Base-by-base conservation (phyloP, 1,140 invertebrate species). In the Drosophila sproati region DNA sequence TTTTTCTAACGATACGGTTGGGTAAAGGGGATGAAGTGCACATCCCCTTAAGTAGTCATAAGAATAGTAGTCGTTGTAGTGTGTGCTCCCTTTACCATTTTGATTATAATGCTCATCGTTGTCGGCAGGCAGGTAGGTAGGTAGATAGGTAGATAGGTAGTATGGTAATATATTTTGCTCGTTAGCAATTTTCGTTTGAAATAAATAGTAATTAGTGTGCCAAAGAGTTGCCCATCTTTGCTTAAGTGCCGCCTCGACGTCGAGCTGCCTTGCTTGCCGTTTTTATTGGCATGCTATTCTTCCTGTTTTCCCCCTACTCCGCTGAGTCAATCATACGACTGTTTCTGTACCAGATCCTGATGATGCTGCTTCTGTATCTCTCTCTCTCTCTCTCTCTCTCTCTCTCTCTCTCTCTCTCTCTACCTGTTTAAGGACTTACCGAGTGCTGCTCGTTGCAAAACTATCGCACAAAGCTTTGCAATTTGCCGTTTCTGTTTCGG, bases 151-250 rank as follows among this genome's bases (percentile, higher is more conserved):
- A 20, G 20, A 20, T 20, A 20, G 20, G n/a, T 59, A 28, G 50
- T 78, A 82, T 77, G 85, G 77, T 83, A 88, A 88, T 88, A 88
- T 88, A 80, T 88, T 89, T 71, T 80, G 80, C 85, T 88, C 85
- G 85, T 88, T 89, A 88, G 86, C 85, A 89, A 88, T 88, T 89
- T 89, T 88, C 78, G 80, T 88, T 89, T 81, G 77, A 88, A 88
- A 88, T 88, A 89, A 89, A 88, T 89, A 85, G 80, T 88, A 88
- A 88, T 88, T 88, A 88, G 85, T 88, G 83, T 74, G 83, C 69
- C 83, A 73, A 87, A 85, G 81, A 80, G 81, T 80, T 83, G 60
- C 39, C 60, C 50, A 57, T 62, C 67, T 61, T 59, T 76, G 68
- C 69, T 59, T 48, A 57, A 66, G 77, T 72, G 64, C 50, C 70